Evolutionary conservation across 2,797 vertebrate genomes (phyloP).

Genomic region (Enteromius argenteus): DNA sequence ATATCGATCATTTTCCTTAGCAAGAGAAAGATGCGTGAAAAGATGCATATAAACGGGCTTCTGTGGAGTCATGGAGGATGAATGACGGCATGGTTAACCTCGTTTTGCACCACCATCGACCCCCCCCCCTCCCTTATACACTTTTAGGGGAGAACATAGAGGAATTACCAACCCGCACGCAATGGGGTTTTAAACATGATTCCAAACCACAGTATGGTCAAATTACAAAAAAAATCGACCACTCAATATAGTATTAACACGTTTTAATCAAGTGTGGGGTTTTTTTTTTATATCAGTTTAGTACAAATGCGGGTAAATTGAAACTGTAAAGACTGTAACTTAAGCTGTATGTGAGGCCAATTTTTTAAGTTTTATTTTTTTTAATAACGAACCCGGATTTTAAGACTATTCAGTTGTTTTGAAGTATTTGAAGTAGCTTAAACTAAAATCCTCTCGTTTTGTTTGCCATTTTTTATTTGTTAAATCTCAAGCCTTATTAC

Average conservation of each 20-base stretch:
- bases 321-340: neutral
- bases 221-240: neutral
- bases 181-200: conserved; percentile 27
- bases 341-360: neutral
- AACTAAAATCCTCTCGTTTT: neutral
- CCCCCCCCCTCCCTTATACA: conserved; percentile 28
- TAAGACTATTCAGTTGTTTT: neutral
- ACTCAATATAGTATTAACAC: neutral
- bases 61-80: conserved; percentile 55
- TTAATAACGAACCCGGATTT: neutral
- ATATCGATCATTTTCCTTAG: neutral
- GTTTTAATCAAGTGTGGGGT: neutral
- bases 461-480: neutral
- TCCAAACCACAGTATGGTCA: neutral
- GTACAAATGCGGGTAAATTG: neutral
- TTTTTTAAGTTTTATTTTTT: too few species aligned
- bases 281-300: neutral
- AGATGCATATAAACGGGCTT: conserved; percentile 45
- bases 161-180: conserved; percentile 37
- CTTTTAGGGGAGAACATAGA: conserved; percentile 53
- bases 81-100: conserved; percentile 61
- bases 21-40: conserved; percentile 36
- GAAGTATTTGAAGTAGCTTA: neutral
- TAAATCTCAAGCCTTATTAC: neutral
- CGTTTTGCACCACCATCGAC: conserved; percentile 50